Evolutionary conservation across 2,113 vertebrate genomes (phyloP), one percentile per base, ranked within the genome.

Genomic region (Triplophysa siluroides): DNA sequence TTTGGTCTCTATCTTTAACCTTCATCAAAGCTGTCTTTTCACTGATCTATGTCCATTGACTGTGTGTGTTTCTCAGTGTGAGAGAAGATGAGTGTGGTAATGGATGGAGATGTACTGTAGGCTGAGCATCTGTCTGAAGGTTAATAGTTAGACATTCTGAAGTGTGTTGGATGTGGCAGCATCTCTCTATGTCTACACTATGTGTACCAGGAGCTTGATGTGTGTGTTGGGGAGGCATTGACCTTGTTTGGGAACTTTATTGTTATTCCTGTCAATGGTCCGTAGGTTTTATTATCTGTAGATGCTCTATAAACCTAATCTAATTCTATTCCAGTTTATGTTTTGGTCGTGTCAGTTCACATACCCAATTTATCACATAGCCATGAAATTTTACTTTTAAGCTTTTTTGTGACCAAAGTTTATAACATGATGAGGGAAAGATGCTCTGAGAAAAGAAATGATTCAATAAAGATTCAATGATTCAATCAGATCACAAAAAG

Each of bases 311-410:
- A n/a, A 38, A n/a, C 23, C 38, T 73, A 61, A 74, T 74, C 12
- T 74, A 16, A 18, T 73, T 73, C 70, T 73, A 41, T 43, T 38
- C 12, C 19, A 61, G 33, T 33, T 58, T 74, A 74, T 61, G 71
- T 43, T 60, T 43, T 41, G 54, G n/a, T 74, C 12, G 61, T 24
- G n/a, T 61, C 54, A 41, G 54, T 60, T 41, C 69, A 72, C 69
- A 33, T 14, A 29, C 47, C 21, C 43, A 7, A 24, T 69, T 69
- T 23, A 29, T 52, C 13, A 68, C 45, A 3, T n/a, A 45, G 65
- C 41, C 41, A 29, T 70, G 18, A 38, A 7, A 38, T 38, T 38
- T 6, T 7, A 38, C 33, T 1, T 38, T 38, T 38, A 45, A 12
- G 18, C 52, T 2, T 71, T 56, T 56, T 12, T 24, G 23, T 12